phyloP scores from a whole-genome alignment of 2,797 vertebrate species.

The Enteromius treurensis region DNA sequence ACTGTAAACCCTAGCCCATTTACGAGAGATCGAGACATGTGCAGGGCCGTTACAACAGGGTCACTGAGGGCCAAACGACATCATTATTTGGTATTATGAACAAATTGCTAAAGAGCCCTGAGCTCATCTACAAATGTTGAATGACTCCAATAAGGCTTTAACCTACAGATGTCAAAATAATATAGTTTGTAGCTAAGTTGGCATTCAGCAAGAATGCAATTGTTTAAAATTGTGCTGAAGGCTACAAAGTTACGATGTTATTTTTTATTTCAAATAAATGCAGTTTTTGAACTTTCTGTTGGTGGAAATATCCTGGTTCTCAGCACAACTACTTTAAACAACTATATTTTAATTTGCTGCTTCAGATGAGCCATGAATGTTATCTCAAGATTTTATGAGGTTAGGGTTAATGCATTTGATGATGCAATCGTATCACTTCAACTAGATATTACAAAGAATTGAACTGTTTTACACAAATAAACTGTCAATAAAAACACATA shows the following conservation, averaged over 20 bases:
- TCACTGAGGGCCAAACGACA: constrained; percentile 8
- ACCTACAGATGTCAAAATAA: neutral
- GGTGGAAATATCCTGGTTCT: neutral
- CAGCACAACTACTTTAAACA: neutral
- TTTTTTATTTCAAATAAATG: too few relatives aligned
- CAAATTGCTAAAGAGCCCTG: neutral
- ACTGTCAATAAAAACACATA: too few relatives aligned
- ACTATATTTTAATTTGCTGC: neutral
- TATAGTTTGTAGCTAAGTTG: neutral
- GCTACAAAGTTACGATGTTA: too few relatives aligned
- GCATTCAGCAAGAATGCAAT: neutral
- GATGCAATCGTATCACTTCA: too few relatives aligned
- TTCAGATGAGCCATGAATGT: too few relatives aligned
- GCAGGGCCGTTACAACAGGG: neutral
- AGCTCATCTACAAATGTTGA: neutral
- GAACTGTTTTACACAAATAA: too few relatives aligned
- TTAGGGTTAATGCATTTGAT: too few relatives aligned
- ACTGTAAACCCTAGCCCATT: constrained; percentile 19
- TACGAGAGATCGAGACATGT: constrained; percentile 3
- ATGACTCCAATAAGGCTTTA: neutral
- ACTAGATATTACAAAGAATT: too few relatives aligned
- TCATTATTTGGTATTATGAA: constrained; percentile 13
- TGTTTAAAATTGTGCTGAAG: neutral
- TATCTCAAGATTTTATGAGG: too few relatives aligned
- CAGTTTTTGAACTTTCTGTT: neutral